A percentile compares a stretch with the other conserved stretches of the same genome.
phyloP scores from a whole-genome alignment of 37 sponge, comb jelly and placozoan genomes.

The Mnemiopsis leidyi region DNA sequence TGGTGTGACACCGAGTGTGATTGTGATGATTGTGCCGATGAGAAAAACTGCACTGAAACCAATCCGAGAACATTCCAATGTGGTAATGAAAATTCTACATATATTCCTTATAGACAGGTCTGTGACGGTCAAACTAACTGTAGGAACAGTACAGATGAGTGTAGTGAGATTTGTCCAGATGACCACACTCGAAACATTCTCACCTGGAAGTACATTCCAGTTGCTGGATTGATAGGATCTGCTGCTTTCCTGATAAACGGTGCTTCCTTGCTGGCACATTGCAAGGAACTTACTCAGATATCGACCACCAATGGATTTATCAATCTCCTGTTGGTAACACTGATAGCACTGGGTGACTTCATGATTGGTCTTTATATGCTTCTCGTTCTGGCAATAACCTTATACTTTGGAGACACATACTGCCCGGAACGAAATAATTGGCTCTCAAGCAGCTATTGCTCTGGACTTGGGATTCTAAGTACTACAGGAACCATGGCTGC shows the following conservation, averaged over 20 bases:
- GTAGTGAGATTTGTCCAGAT: background rate
- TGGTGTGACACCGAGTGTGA: slow-evolving; percentile 38
- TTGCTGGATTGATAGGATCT: slow-evolving; percentile 14
- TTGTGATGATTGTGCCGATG: slow-evolving; percentile 1
- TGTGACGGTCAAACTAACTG: background rate
- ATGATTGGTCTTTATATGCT: slow-evolving; percentile 48
- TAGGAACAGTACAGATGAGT: background rate
- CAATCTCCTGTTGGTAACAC: background rate
- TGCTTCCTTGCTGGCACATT: background rate
- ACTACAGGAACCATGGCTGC: background rate
- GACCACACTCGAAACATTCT: background rate
- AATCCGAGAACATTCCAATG: background rate
- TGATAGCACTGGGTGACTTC: slow-evolving; percentile 31
- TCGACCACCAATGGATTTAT: background rate
- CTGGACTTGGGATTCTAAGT: background rate
- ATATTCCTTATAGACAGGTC: background rate
- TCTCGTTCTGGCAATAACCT: background rate
- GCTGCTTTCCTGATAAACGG: background rate
- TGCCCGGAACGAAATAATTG: background rate
- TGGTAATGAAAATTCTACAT: background rate
- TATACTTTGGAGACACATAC: background rate
- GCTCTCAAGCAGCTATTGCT: background rate
- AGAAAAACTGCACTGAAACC: background rate
- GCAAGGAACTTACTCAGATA: background rate
- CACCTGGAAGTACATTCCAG: background rate